phyloP scores from a whole-genome alignment of 2,797 vertebrate genomes.

The Denticeps clupeoides region DNA sequence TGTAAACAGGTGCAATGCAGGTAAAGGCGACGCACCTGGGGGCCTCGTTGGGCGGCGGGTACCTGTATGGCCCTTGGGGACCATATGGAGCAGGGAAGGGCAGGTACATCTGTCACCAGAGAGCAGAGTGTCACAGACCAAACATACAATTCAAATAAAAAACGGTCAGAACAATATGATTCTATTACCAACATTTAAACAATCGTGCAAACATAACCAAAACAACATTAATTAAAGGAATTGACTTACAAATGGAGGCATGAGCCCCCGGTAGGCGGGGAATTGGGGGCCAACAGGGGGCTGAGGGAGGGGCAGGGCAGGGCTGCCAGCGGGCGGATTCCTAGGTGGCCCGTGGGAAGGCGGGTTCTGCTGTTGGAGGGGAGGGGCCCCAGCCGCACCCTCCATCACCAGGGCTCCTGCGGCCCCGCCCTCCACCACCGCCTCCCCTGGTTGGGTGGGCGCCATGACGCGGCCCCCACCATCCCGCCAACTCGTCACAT shows the following conservation, averaged over 20 bases:
- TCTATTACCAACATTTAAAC: background rate
- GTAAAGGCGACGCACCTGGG: conserved; percentile 59
- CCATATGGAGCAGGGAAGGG: conserved; percentile 81
- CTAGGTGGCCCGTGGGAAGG: conserved; percentile 60
- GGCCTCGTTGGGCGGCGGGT: conserved; percentile 68
- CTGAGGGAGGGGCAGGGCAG: conserved; percentile 64
- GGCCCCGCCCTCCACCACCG: conserved; percentile 65
- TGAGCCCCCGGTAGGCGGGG: conserved; percentile 78
- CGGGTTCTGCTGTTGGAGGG: conserved; percentile 44
- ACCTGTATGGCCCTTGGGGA: conserved; percentile 82
- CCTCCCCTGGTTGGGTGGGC: conserved; percentile 65
- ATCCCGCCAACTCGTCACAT: conserved; percentile 87
- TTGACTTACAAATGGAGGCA: conserved; percentile 86
- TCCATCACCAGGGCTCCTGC: conserved; percentile 65
- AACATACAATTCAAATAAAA: no score
- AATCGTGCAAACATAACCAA: background rate
- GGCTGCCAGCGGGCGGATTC: conserved; percentile 60
- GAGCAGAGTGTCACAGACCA: no score
- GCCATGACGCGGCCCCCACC: conserved; percentile 78
- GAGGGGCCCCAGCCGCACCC: conserved; percentile 60
- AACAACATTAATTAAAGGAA: no score
- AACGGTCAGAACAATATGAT: no score
- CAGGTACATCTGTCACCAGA: conserved; percentile 83
- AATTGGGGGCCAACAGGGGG: conserved; percentile 73
- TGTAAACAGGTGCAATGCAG: no score